These are phyloP conservation scores for Trichopoda pennipes DNA, from an alignment of 2,888 invertebrate species.

Conservation along the genomic window DNA sequence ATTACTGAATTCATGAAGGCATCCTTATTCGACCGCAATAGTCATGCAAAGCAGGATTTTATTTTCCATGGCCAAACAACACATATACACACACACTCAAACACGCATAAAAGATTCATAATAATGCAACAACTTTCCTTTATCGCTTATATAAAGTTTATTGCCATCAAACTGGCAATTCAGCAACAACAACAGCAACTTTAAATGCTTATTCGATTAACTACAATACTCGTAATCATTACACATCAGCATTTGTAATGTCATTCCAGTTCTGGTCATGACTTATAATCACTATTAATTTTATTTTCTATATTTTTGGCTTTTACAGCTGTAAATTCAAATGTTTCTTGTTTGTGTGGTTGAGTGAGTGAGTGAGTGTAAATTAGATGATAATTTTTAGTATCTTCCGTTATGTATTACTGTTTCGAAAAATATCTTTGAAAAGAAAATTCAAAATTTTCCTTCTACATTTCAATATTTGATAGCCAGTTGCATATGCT, in stretches of 20 bases:
- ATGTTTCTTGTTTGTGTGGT: no score
- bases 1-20: conserved; percentile 25
- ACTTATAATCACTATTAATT: conserved; percentile 14
- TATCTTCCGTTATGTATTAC: neutral
- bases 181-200: no score
- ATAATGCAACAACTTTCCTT: conserved; percentile 59
- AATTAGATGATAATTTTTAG: conserved; percentile 5
- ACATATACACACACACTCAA: neutral
- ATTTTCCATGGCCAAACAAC: neutral
- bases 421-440: conserved; percentile 1
- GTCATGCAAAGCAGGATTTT: conserved; percentile 50
- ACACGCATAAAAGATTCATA: conserved; percentile 21
- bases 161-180: conserved; percentile 41
- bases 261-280: conserved; percentile 13
- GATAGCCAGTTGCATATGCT: neutral
- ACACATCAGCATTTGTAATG: conserved; percentile 12
- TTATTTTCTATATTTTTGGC: neutral
- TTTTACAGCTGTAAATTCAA: no score
- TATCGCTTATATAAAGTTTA: conserved; percentile 62
- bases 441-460: conserved; percentile 17
- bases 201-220: neutral
- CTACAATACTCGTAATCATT: conserved; percentile 8
- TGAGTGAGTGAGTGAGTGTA: neutral
- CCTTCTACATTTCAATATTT: neutral
- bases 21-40: conserved; percentile 38